phyloP scores from a whole-genome alignment of 2,797 vertebrate genomes.

The Chloroceryle inda region DNA sequence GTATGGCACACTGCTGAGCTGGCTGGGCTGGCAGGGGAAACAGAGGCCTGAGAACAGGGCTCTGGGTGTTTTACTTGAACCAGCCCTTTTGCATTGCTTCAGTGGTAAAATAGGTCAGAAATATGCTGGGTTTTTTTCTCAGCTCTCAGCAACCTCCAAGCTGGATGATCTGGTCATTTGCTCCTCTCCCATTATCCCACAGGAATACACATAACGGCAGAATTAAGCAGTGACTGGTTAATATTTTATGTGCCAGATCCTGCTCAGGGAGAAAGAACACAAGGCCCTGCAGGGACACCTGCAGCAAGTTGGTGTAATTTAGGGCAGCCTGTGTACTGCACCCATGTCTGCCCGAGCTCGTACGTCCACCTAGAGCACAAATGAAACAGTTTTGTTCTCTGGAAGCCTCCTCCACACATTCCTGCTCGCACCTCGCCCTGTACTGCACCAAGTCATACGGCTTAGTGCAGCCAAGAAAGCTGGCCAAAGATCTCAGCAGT shows the following conservation, averaged over 20 bases:
- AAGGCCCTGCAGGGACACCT: neutral
- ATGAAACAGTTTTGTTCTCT: slow-evolving; percentile 4
- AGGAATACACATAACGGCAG: neutral
- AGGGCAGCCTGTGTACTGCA: neutral
- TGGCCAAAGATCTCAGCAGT: neutral
- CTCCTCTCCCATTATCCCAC: neutral
- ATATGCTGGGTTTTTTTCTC: neutral
- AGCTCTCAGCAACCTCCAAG: neutral
- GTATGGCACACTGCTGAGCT: neutral
- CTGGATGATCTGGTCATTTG: neutral
- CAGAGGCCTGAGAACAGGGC: neutral
- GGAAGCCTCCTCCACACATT: slow-evolving; percentile 21
- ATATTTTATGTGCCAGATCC: neutral
- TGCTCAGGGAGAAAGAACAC: neutral
- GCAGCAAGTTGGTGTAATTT: neutral
- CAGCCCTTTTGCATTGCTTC: neutral
- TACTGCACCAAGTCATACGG: neutral
- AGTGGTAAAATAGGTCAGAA: neutral
- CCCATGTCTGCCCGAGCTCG: neutral
- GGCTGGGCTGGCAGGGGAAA: neutral
- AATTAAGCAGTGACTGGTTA: neutral
- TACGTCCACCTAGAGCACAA: neutral
- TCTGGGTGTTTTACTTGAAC: neutral
- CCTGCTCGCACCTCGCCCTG: neutral
- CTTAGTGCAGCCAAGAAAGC: neutral